Evolutionary conservation across 2,113 vertebrate species (phyloP).

Genomic region (Melanostigma gelatinosum): DNA sequence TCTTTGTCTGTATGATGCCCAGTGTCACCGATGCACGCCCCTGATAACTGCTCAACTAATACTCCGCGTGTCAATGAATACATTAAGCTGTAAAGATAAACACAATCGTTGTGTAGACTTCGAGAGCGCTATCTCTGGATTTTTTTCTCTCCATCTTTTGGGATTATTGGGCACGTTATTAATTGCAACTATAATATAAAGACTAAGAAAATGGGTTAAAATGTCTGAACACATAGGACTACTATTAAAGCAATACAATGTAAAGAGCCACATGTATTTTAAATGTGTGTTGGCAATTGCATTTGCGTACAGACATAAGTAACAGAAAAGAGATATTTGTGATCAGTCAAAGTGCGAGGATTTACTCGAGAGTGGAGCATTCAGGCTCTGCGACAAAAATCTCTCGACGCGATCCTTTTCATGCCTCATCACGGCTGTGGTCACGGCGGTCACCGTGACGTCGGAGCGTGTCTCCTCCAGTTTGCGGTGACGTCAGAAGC

Average conservation of each 20-base stretch:
- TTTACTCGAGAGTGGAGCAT: constrained; percentile 8
- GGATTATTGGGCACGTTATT: background rate
- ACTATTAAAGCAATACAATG: background rate
- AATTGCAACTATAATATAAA: background rate
- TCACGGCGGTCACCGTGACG: constrained; percentile 67
- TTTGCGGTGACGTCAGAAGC: constrained; percentile 72
- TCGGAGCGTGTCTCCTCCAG: constrained; percentile 73
- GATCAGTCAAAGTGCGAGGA: background rate
- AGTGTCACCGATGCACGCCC: constrained; percentile 37
- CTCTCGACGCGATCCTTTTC: constrained; percentile 44
- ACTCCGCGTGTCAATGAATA: background rate
- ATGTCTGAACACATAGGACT: background rate
- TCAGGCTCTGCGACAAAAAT: constrained; percentile 69
- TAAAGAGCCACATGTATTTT: background rate
- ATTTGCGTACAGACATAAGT: background rate
- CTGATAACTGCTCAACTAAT: constrained; percentile 18
- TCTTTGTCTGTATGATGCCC: constrained; percentile 69
- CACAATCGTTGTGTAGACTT: background rate
- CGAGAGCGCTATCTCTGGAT: background rate
- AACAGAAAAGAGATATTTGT: background rate
- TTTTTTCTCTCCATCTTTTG: background rate
- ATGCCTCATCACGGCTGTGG: constrained; percentile 51
- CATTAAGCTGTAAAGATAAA: background rate
- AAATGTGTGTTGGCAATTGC: background rate
- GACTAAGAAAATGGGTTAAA: background rate